phyloP scores from a whole-genome alignment of 2,113 vertebrate species.

The Caretta caretta region DNA sequence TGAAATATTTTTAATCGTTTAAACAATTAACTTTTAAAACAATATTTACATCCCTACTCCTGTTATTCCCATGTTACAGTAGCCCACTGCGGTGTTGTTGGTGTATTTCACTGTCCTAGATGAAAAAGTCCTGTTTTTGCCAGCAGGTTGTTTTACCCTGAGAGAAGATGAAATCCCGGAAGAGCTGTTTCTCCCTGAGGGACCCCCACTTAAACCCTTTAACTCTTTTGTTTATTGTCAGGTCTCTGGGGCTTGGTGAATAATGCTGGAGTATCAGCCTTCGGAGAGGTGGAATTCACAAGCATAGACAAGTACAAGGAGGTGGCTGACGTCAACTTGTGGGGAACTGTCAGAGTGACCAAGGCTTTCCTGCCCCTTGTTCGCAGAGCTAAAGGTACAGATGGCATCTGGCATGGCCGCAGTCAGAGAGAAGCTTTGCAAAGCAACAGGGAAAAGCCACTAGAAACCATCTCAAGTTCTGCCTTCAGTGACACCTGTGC shows the following conservation, averaged over 20 bases:
- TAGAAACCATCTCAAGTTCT: neutral
- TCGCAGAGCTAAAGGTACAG: slow-evolving; percentile 86
- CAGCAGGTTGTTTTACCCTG: neutral
- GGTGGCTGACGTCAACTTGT: slow-evolving; percentile 88
- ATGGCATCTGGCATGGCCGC: neutral
- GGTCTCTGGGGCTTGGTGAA: slow-evolving; percentile 93
- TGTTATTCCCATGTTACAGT: neutral
- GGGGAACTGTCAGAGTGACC: slow-evolving; percentile 89
- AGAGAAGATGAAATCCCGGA: neutral
- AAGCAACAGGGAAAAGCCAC: neutral
- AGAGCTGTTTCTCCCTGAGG: neutral
- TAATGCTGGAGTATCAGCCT: slow-evolving; percentile 85
- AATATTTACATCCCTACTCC: too few species aligned
- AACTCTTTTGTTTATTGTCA: slow-evolving; percentile 50
- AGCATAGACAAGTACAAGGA: slow-evolving; percentile 85
- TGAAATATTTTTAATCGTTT: too few species aligned
- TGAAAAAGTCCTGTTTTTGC: neutral
- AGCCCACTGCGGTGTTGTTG: neutral
- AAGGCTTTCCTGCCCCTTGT: slow-evolving; percentile 89
- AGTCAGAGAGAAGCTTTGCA: neutral
- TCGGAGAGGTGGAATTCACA: slow-evolving; percentile 91
- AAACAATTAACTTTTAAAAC: too few species aligned
- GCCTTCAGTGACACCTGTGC: neutral
- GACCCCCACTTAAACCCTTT: neutral
- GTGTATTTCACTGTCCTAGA: neutral